Base-by-base conservation (phyloP, 2,888 invertebrate genomes). In the Xanthia icteritia region DNA sequence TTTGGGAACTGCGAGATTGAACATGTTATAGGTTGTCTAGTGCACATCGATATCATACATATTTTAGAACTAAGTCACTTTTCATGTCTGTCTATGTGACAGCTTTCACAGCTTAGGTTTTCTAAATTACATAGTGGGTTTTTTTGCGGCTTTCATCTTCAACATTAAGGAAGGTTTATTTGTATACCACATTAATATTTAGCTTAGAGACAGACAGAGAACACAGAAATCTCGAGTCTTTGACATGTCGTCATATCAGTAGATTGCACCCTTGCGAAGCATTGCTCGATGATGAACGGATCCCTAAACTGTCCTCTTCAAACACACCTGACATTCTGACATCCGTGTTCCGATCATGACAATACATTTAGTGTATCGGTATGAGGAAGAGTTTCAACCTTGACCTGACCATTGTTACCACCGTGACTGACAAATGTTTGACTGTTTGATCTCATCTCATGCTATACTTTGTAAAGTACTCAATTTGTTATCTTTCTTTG, bases 321-420 rank as follows among this genome's bases (percentile, higher is more conserved):
- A 77, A 74, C 68, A 84, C 56, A 36, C 48, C 66, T 77, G 72
- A 73, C 77, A 84, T 73, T 81, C 39, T 76, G 67, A 76, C 31
- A 85, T 87, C 81, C 83, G 86, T 77, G 69, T 77, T 48, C 23
- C 17, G 48, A 45, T 83, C 85, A 81, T 88, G 88, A 85, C 77
- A 77, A 31, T 31, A 56, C 73, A 39, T 81, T 79, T 54, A 73
- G n/a, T 39, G 63, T 6, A 42, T 77, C 17, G 87, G 86, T 84
- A 88, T 88, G 88, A 88, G 88, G 88, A 88, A 88, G 86, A 80
- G 27, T 36, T 27, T 23, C 42, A 65, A 23, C 88, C 88, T 70
- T 87, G 88, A 88, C 84, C 82, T 79, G 74, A 68, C 63, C 63
- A 66, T 80, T 79, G 65, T 79, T 81, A 65, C 79, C 73, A 67